Evolutionary conservation across 2,888 invertebrate species (phyloP).

Genomic region (Serrognathus titanus): DNA sequence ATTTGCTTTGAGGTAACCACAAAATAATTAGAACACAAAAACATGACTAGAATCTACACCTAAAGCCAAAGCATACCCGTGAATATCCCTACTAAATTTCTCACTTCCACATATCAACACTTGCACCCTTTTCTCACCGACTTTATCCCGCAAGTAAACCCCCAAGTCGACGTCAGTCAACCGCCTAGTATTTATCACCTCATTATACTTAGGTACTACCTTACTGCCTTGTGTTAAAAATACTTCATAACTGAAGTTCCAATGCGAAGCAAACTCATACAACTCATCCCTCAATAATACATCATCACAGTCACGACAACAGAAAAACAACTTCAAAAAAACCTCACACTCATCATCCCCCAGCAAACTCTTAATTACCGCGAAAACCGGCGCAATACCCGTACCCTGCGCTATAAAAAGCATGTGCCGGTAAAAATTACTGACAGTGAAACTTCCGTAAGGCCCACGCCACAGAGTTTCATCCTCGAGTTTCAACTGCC

Average conservation of each 20-base stretch:
- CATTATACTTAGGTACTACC: slow-evolving; percentile 51
- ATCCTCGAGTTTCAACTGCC: slow-evolving; percentile 41
- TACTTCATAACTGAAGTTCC: slow-evolving; percentile 72
- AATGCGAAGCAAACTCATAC: slow-evolving; percentile 57
- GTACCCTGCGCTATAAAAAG: slow-evolving; percentile 68
- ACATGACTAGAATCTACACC: slow-evolving; percentile 8
- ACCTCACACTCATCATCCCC: slow-evolving; percentile 66
- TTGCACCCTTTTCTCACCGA: slow-evolving; percentile 39
- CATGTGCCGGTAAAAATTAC: slow-evolving; percentile 47
- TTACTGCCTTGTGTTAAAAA: slow-evolving; percentile 49
- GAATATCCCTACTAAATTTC: slow-evolving; percentile 54
- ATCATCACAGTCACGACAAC: slow-evolving; percentile 56
- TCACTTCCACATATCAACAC: slow-evolving; percentile 63
- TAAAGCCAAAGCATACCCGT: slow-evolving; percentile 35
- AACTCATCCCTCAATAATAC: slow-evolving; percentile 63
- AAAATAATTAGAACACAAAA: slow-evolving; percentile 15
- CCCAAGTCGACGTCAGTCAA: slow-evolving; percentile 44
- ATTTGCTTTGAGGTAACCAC: too few relatives aligned
- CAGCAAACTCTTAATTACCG: slow-evolving; percentile 60
- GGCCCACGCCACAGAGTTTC: slow-evolving; percentile 69
- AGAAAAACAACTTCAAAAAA: slow-evolving; percentile 59
- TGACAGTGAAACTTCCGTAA: slow-evolving; percentile 58
- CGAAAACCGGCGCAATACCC: slow-evolving; percentile 68
- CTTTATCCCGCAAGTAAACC: slow-evolving; percentile 40
- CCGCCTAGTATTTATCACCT: slow-evolving; percentile 49